Percentiles rank a stretch among this genome's conserved stretches.
phyloP scores from a whole-genome alignment of 2,113 vertebrate species.

The Brachypteracias leptosomus region DNA sequence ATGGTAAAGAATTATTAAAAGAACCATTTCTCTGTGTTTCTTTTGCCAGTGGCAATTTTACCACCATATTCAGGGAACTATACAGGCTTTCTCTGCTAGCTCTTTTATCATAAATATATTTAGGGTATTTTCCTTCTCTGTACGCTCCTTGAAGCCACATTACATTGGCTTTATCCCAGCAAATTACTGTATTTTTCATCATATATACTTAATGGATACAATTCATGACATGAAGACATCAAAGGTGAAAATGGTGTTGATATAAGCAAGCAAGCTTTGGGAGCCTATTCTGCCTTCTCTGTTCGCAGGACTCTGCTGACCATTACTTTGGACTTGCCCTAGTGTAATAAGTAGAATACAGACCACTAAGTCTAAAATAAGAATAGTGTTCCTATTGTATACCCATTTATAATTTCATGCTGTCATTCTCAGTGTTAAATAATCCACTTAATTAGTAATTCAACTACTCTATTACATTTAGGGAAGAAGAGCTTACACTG shows the following conservation, averaged over 20 bases:
- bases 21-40: background rate
- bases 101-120: background rate
- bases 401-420: background rate
- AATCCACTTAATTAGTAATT: background rate
- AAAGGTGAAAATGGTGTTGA: background rate
- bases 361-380: background rate
- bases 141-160: background rate
- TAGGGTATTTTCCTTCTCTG: background rate
- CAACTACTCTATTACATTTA: background rate
- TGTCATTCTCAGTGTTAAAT: background rate
- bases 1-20: conserved; percentile 8
- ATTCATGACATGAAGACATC: background rate
- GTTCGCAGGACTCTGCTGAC: background rate
- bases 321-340: background rate
- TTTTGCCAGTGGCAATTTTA: background rate
- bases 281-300: background rate
- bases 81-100: background rate
- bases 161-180: background rate
- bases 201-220: background rate
- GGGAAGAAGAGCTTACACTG: background rate
- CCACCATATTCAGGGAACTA: background rate
- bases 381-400: background rate
- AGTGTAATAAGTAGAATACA: background rate
- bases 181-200: background rate
- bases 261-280: background rate